Evolutionary conservation across 37 sponge, comb jelly and placozoan species (phyloP).

Genomic region (Spongia lamella): DNA sequence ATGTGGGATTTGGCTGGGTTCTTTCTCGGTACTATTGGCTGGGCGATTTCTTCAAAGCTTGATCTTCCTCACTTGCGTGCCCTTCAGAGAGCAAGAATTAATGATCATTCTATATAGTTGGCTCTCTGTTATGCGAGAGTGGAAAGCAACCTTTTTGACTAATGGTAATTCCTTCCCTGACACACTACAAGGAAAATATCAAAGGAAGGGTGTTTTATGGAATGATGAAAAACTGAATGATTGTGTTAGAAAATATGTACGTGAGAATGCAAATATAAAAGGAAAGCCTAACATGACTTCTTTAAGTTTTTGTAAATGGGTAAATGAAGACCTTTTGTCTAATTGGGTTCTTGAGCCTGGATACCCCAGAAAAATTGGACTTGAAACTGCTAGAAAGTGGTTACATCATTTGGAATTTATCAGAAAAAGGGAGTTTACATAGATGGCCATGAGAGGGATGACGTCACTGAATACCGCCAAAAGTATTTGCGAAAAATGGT

Average conservation of each 20-base stretch:
- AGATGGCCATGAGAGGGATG: slow-evolving; percentile 32
- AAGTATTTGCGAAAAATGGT: slow-evolving; percentile 9
- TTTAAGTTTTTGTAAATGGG: slow-evolving; percentile 34
- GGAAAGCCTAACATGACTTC: slow-evolving; percentile 35
- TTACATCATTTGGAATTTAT: no score
- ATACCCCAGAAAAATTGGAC: slow-evolving; percentile 17
- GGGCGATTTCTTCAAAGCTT: no score
- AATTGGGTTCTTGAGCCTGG: slow-evolving; percentile 30
- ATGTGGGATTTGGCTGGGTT: no score
- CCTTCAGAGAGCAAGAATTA: no score
- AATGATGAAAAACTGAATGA: slow-evolving; percentile 17
- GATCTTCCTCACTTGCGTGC: no score
- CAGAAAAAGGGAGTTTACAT: slow-evolving; percentile 20
- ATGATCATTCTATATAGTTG: no score
- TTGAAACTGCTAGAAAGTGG: slow-evolving; percentile 37
- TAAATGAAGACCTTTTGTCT: slow-evolving; percentile 11
- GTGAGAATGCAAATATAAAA: slow-evolving; percentile 28
- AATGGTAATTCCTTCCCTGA: slow-evolving; percentile 29
- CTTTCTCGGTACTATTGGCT: no score
- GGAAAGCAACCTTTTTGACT: slow-evolving; percentile 11
- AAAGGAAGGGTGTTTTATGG: slow-evolving; percentile 25
- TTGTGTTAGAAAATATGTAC: slow-evolving; percentile 15
- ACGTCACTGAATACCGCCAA: slow-evolving; percentile 1
- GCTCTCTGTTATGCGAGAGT: no score
- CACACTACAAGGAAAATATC: slow-evolving; percentile 35